Conservation (phyloP, 92 coral and sea anemone species). For the Zoanthus solanderi region DNA sequence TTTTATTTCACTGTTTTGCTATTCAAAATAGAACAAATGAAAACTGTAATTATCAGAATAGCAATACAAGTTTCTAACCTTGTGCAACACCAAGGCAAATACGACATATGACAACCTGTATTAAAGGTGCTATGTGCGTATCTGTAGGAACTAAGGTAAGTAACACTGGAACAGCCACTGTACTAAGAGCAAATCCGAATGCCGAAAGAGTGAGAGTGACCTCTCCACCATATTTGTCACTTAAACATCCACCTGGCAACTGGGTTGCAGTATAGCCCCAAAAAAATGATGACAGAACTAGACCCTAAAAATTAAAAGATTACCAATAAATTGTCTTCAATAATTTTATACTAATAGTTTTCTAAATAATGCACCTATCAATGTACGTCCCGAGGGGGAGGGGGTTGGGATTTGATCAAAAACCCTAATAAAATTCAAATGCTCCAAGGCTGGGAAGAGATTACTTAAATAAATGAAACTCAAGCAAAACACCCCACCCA, state of each 20-base stretch:
- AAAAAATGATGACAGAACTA: slow-evolving; percentile 71
- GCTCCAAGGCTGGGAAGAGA: too few relatives aligned
- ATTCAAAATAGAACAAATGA: background rate
- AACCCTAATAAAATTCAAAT: too few relatives aligned
- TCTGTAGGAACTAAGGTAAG: background rate
- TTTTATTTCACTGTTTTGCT: background rate
- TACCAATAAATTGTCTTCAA: background rate
- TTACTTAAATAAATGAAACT: too few relatives aligned
- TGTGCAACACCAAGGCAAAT: slow-evolving; percentile 68
- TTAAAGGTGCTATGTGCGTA: slow-evolving; percentile 25
- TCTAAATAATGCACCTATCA: background rate
- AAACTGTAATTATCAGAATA: background rate
- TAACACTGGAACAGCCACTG: slow-evolving; percentile 60
- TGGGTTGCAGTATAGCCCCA: slow-evolving; percentile 80
- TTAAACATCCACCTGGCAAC: slow-evolving; percentile 75
- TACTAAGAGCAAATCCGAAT: slow-evolving; percentile 67
- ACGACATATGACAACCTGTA: slow-evolving; percentile 55
- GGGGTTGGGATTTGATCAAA: too few relatives aligned
- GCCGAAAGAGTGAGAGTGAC: slow-evolving; percentile 58
- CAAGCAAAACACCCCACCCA: too few relatives aligned
- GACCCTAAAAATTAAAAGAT: slow-evolving; percentile 50
- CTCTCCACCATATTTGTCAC: slow-evolving; percentile 73
- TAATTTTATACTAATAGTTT: background rate
- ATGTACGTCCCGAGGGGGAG: too few relatives aligned
- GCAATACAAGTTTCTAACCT: slow-evolving; percentile 46